Evolutionary conservation across 2,888 invertebrate species (phyloP).

Genomic region (Macrosoma leucophasiata): DNA sequence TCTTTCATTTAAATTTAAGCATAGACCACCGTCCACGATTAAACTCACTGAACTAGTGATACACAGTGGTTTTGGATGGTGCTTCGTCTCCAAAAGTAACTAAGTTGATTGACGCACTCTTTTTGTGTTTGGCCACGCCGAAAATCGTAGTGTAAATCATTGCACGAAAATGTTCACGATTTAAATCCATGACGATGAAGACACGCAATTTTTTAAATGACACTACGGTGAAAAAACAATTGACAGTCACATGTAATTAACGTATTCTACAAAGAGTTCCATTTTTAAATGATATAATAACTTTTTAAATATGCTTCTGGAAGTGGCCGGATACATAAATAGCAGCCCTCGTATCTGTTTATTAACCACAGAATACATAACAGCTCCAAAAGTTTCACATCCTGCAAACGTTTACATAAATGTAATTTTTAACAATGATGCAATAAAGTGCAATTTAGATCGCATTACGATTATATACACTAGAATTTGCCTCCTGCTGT

Average conservation of each 20-base stretch:
- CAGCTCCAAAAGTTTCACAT: too few species aligned
- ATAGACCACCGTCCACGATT: too few species aligned
- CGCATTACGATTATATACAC: too few species aligned
- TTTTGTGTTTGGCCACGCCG: slow-evolving; percentile 6
- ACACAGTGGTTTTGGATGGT: slow-evolving; percentile 7
- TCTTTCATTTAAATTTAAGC: too few species aligned
- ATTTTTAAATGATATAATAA: neutral
- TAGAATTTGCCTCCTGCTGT: too few species aligned
- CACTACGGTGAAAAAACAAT: neutral
- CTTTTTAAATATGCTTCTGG: slow-evolving; percentile 1
- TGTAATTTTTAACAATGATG: too few species aligned
- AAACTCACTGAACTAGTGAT: too few species aligned
- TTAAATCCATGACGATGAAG: slow-evolving; percentile 4
- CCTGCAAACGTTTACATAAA: too few species aligned
- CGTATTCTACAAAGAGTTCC: neutral
- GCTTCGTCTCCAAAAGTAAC: slow-evolving; percentile 7
- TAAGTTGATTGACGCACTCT: slow-evolving; percentile 7
- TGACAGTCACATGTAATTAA: too few species aligned
- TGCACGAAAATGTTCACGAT: slow-evolving; percentile 11
- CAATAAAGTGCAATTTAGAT: too few species aligned
- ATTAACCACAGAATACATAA: too few species aligned
- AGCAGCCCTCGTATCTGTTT: too few species aligned
- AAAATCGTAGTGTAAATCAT: slow-evolving; percentile 14
- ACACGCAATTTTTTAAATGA: slow-evolving; percentile 2
- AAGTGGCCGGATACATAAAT: slow-evolving; percentile 2